Conservation (phyloP, 2,888 invertebrate genomes). For the Conistra vaccinii region DNA sequence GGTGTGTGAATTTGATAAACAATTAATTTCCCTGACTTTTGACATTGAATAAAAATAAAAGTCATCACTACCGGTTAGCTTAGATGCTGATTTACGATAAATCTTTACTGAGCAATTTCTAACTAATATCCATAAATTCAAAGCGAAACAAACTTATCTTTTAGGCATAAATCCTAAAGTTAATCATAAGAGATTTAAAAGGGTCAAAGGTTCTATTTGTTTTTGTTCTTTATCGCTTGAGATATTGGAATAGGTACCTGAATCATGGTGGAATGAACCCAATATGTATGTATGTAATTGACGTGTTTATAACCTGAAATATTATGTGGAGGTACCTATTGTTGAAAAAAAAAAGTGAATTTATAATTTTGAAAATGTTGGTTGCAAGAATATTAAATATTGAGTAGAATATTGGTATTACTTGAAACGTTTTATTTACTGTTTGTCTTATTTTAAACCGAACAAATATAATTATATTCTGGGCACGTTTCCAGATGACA, state of each 20-base stretch:
- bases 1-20: background rate
- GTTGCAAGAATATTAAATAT: background rate
- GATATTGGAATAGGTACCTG: conserved; percentile 50
- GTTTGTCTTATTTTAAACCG: background rate
- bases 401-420: background rate
- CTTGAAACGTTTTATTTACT: background rate
- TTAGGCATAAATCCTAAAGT: conserved; percentile 28
- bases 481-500: too few species aligned
- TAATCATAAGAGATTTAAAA: conserved; percentile 33
- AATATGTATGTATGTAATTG: background rate
- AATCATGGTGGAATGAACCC: conserved; percentile 4
- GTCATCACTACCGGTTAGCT: too few species aligned
- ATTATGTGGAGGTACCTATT: background rate
- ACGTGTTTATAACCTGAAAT: background rate
- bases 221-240: conserved; percentile 20
- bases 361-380: background rate
- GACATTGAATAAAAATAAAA: background rate
- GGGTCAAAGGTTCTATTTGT: conserved; percentile 29
- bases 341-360: background rate
- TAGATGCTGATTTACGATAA: too few species aligned
- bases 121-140: conserved; percentile 9
- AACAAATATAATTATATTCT: too few species aligned
- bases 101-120: background rate
- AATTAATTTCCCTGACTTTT: background rate
- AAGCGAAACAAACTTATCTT: conserved; percentile 15